Conservation (phyloP, 2,888 invertebrate genomes). For the Malthinus flaveolus region DNA sequence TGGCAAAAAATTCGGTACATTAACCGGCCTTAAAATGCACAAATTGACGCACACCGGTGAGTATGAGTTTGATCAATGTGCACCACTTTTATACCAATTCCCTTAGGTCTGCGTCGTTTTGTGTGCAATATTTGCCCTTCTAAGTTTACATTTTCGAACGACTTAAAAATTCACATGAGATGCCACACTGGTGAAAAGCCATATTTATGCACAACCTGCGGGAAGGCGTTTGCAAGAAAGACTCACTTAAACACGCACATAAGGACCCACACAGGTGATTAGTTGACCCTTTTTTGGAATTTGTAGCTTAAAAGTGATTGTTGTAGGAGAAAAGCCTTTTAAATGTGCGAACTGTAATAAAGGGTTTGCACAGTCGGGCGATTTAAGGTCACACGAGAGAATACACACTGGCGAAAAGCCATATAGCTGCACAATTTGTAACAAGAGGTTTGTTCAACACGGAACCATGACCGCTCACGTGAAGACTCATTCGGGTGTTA, state of each 20-base stretch:
- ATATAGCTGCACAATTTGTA: constrained; percentile 35
- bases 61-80: not conserved
- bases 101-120: constrained; percentile 23
- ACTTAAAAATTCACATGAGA: constrained; percentile 50
- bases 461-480: constrained; percentile 37
- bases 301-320: too few species aligned
- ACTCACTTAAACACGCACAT: constrained; percentile 39
- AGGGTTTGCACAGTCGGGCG: constrained; percentile 37
- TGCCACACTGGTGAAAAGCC: constrained; percentile 51
- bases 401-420: constrained; percentile 32
- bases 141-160: constrained; percentile 40
- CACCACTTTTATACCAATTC: not conserved
- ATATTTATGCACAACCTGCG: constrained; percentile 46
- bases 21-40: constrained; percentile 35
- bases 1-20: constrained; percentile 36
- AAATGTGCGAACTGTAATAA: constrained; percentile 33
- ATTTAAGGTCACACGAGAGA: constrained; percentile 34
- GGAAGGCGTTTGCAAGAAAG: constrained; percentile 26
- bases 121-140: constrained; percentile 52
- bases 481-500: constrained; percentile 35
- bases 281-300: not conserved
- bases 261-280: constrained; percentile 44
- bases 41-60: constrained; percentile 23
- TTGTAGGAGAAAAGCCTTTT: constrained; percentile 37
- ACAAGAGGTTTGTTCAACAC: constrained; percentile 34